Evolutionary conservation across 2,797 vertebrate species (phyloP).

Genomic region (Danio jaintianensis): DNA sequence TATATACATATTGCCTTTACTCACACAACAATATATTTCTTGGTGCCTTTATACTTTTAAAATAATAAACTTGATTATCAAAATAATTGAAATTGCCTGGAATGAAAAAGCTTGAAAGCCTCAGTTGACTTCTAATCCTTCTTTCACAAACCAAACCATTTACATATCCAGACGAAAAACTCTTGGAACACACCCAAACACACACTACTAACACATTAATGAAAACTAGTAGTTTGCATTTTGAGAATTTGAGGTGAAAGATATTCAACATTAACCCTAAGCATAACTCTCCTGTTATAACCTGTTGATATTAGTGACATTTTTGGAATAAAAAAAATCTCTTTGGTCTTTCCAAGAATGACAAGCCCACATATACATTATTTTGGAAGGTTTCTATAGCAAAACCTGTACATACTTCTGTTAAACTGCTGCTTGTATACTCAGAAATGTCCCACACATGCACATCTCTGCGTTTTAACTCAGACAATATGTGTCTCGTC

Average conservation of each 20-base stretch:
- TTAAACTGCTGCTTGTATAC: not conserved
- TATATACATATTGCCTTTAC: not conserved
- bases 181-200: not conserved
- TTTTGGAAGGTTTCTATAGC: not conserved
- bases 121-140: not conserved
- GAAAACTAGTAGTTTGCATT: not conserved
- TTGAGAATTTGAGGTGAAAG: not conserved
- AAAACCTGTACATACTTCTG: not conserved
- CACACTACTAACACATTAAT: not conserved
- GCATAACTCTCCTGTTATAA: not conserved
- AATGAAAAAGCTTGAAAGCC: not conserved
- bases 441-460: not conserved
- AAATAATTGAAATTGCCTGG: not conserved
- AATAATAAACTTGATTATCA: too few species aligned
- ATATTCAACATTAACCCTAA: not conserved
- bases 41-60: not conserved
- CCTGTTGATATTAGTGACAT: not conserved
- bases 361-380: not conserved
- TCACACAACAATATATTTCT: not conserved
- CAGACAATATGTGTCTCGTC: not conserved
- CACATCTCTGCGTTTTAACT: not conserved
- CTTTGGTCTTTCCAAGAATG: not conserved
- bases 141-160: not conserved
- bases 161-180: not conserved
- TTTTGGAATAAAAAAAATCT: too few species aligned